Base-by-base conservation (phyloP, 2,797 vertebrate species). In the Rachycentron canadum region DNA sequence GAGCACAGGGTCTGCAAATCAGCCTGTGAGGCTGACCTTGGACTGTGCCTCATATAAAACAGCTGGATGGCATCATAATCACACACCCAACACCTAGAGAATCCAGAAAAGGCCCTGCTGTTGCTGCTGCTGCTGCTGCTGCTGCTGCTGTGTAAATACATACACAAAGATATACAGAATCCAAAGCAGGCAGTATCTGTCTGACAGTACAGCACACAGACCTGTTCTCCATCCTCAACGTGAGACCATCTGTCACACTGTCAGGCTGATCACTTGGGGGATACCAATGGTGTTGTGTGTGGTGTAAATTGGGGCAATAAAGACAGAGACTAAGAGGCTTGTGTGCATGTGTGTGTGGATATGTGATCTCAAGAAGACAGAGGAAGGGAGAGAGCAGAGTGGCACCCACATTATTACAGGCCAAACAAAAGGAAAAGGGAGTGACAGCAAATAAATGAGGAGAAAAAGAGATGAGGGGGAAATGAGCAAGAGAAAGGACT, bases 251-350 rank as follows among this genome's bases (percentile, higher is more conserved):
- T 64, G 56, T 45, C 69, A 68, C 56, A 36, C 26, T 53, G 41
- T 63, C 19, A 21, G 76, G 45, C 47, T 81, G 43, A 59, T 82
- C 7, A 47, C 76, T 64, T 19, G 12, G 21, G 73, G 62, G 73
- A 64, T 62, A 72, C 78, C 47, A 58, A 38, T 17, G 61, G 49
- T 1, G 28, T 71, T 67, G 74, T 71, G 60, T 73, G 81, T 5
- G 34, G 68, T 62, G 28, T 60, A 66, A 69, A 76, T n/a, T 45
- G 23, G 79, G 65, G 69, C 67, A 73, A 73, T 81, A 64, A 78
- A 77, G 40, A 49, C 23, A 55, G 50, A 21, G 53, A 17, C n/a
- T n/a, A 25, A 56, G 32, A 40, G 38, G 40, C 1, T 5, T 59
- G 63, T 45, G 66, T 40, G 25, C 40, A 4, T 50, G n/a, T n/a